phyloP scores from a whole-genome alignment of 2,797 vertebrate genomes.

The Epinephelus awoara region DNA sequence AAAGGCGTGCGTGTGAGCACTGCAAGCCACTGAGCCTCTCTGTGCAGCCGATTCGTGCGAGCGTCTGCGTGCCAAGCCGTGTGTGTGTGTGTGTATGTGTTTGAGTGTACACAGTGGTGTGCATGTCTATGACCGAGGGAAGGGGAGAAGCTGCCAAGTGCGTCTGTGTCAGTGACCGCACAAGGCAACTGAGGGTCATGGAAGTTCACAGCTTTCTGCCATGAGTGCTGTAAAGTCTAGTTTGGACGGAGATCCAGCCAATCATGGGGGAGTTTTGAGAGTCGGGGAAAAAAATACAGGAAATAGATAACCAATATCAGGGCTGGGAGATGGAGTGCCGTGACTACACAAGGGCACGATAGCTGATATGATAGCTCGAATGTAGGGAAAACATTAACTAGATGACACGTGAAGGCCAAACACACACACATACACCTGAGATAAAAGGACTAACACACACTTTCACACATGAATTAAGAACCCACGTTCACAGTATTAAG shows the following conservation, averaged over 20 bases:
- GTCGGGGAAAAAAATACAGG: slow-evolving; percentile 53
- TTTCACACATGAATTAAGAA: slow-evolving; percentile 17
- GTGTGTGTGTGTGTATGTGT: slow-evolving; percentile 45
- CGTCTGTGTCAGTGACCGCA: slow-evolving; percentile 81
- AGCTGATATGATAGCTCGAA: slow-evolving; percentile 47
- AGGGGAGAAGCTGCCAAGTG: slow-evolving; percentile 75
- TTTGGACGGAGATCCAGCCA: slow-evolving; percentile 52
- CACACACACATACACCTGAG: not conserved
- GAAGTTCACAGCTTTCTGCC: slow-evolving; percentile 81
- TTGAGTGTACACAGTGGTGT: slow-evolving; percentile 56
- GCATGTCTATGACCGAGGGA: slow-evolving; percentile 67
- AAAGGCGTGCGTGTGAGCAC: slow-evolving; percentile 78
- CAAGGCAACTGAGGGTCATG: slow-evolving; percentile 81
- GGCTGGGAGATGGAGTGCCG: slow-evolving; percentile 24
- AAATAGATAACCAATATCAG: slow-evolving; percentile 70
- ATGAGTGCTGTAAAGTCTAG: slow-evolving; percentile 70
- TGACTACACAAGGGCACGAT: slow-evolving; percentile 39
- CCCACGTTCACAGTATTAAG: not conserved
- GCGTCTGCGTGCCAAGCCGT: slow-evolving; percentile 69
- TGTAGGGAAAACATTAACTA: slow-evolving; percentile 33
- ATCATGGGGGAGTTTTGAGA: slow-evolving; percentile 45
- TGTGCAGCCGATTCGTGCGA: slow-evolving; percentile 72
- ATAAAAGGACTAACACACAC: not conserved
- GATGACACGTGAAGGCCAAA: slow-evolving; percentile 26
- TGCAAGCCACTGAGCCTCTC: slow-evolving; percentile 75